A percentile compares a stretch with the other conserved stretches of the same genome.
phyloP scores from a whole-genome alignment of 2,888 invertebrate species.

The Nephrotoma appendiculata region DNA sequence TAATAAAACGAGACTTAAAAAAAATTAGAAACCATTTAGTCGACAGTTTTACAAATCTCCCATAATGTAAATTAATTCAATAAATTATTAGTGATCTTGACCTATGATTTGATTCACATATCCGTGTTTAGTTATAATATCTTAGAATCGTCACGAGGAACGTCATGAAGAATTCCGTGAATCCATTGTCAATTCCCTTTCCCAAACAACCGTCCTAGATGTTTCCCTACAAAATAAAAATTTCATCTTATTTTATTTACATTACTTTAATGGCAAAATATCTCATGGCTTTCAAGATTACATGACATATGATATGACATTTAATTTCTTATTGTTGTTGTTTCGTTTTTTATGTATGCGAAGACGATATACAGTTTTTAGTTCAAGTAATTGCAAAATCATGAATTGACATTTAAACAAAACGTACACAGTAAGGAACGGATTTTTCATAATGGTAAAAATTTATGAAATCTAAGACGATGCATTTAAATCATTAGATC shows the following conservation, averaged over 20 bases:
- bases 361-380: not conserved
- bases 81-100: too few relatives aligned
- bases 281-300: not conserved
- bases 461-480: not conserved
- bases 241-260: not conserved
- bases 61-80: too few relatives aligned
- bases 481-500: not conserved
- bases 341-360: not conserved
- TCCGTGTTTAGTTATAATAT: too few relatives aligned
- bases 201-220: not conserved
- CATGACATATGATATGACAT: not conserved
- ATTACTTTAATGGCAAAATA: not conserved
- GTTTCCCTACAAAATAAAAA: not conserved
- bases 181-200: not conserved
- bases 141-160: too few relatives aligned
- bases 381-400: not conserved
- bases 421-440: not conserved
- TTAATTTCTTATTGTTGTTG: not conserved
- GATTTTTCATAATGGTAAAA: not conserved
- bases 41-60: too few relatives aligned
- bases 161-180: too few relatives aligned
- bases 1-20: too few relatives aligned
- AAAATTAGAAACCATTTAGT: too few relatives aligned
- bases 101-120: too few relatives aligned
- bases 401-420: not conserved